Conservation (phyloP, 2,113 vertebrate species). For the Uropsilus gracilis region DNA sequence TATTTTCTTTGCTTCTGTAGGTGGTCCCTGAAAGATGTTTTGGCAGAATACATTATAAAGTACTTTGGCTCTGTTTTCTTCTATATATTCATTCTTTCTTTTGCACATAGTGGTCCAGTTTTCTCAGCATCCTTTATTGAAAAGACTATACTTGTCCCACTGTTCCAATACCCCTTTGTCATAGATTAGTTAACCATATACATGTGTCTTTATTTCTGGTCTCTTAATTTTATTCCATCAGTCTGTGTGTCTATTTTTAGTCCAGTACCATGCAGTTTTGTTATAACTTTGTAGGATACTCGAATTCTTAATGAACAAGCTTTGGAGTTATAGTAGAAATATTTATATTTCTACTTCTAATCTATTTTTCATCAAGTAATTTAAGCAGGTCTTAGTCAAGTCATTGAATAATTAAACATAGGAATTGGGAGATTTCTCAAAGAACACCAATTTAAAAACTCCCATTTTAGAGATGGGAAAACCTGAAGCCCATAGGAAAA, state of each 20-base stretch:
- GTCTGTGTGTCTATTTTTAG: too few relatives aligned
- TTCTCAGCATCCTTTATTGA: too few relatives aligned
- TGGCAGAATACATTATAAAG: not conserved
- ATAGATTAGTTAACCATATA: too few relatives aligned
- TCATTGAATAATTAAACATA: not conserved
- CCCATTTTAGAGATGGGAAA: not conserved
- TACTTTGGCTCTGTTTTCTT: too few relatives aligned
- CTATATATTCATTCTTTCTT: too few relatives aligned
- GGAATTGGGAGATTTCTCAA: not conserved
- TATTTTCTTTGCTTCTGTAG: too few relatives aligned
- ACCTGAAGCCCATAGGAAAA: not conserved
- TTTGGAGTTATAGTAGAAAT: not conserved
- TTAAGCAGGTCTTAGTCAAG: not conserved
- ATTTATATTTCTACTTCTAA: not conserved
- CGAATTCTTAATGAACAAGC: not conserved
- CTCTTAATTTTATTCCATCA: too few relatives aligned
- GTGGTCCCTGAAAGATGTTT: too few relatives aligned
- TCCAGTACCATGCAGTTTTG: not conserved
- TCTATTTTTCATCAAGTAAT: not conserved
- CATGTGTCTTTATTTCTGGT: too few relatives aligned
- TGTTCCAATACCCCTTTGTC: too few relatives aligned
- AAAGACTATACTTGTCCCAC: too few relatives aligned
- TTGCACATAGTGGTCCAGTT: too few relatives aligned
- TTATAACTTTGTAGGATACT: not conserved
- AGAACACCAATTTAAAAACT: not conserved